Conservation (phyloP, 2,113 vertebrate species). For the Pycnonotus jocosus region DNA sequence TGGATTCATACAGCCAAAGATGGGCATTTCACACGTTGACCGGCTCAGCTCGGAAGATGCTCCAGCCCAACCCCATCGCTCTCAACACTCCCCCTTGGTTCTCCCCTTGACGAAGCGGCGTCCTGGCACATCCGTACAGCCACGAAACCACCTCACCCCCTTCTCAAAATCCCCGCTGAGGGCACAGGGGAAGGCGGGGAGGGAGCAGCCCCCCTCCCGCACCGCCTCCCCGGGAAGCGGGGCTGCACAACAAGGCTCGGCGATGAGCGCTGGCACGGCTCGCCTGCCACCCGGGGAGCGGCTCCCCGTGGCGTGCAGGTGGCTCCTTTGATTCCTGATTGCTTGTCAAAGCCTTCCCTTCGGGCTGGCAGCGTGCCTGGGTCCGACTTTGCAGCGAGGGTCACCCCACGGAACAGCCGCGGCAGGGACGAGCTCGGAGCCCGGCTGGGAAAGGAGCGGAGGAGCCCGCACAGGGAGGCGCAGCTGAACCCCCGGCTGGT, state of each 20-base stretch:
- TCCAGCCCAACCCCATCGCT: not conserved
- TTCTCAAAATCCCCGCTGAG: not conserved
- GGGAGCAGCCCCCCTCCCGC: not conserved
- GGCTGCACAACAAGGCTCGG: not conserved
- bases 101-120: fast-evolving
- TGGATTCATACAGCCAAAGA: not conserved
- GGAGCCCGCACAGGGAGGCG: fast-evolving
- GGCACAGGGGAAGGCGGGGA: not conserved
- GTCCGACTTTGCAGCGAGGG: not conserved
- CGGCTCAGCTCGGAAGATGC: not conserved
- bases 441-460: fast-evolving
- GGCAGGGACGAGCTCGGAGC: not conserved
- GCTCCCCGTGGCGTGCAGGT: constrained; percentile 15
- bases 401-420: not conserved
- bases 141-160: not conserved
- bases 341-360: not conserved
- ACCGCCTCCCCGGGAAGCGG: not conserved
- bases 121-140: not conserved
- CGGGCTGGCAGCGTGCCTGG: not conserved
- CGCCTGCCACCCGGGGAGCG: not conserved
- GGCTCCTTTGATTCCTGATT: constrained; percentile 16
- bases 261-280: constrained; percentile 19
- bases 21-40: not conserved
- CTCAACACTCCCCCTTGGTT: fast-evolving
- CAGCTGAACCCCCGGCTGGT: fast-evolving